Evolutionary conservation across 2,797 vertebrate genomes (phyloP), one percentile per base, ranked within the genome.

Genomic region (Onychomys torridus): DNA sequence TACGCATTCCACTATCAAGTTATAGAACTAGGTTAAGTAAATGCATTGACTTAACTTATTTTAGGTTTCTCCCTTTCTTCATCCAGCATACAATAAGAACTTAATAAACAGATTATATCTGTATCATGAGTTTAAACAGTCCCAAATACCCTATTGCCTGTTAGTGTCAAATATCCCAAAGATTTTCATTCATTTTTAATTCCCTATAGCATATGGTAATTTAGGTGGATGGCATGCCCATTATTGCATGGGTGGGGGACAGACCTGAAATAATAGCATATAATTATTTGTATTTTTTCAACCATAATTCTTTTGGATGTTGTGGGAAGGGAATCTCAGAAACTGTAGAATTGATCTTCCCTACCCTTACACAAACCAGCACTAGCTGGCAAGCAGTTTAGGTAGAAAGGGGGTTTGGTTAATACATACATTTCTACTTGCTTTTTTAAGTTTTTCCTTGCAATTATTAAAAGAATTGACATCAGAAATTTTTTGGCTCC

Each of bases 161-260:
- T 82, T 73, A 87, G 6, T 86, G 37, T 96, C 78, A 69, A 63
- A 43, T 95, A 43, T 78, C 40, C 13, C 32, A 77, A 81, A 90
- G 19, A 92, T 92, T 88, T 19, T 25, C 61, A 25, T 21, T 86
- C 91, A 89, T 96, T 88, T 92, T 71, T 90, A 79, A 93, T 85
- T 95, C 46, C 32, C 23, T 71, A 57, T 82, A 59, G 55, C 79
- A 82, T 59, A 40, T 81, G 19, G 34, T n/a, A 23, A 55, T 25
- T 2, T 59, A 59, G n/a, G 37, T 82, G n/a, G 52, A 1, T 81
- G 27, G 52, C 34, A 40, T 79, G 21, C 77, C n/a, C 52, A 13
- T 25, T 79, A 13, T 25, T 79, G 37, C 2, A n/a, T 23, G 55
- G 21, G 16, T 52, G 25, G 88, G 21, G 49, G 49, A 13, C 9